Base-by-base conservation (phyloP, 2,888 invertebrate species). In the Odontocolon sp. region DNA sequence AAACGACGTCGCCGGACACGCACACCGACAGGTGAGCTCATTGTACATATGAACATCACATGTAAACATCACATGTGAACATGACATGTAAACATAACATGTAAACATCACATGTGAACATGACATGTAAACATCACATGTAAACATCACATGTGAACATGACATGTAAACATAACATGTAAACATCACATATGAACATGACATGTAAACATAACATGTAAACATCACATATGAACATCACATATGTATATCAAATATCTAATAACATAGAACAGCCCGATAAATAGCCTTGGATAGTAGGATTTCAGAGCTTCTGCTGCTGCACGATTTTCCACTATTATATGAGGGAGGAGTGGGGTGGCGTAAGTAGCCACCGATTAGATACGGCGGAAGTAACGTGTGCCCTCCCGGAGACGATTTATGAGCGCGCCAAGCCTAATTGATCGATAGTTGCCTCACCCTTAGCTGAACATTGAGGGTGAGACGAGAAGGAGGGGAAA, bases 21-120 rank as follows among this genome's bases (percentile, higher is more conserved):
- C 83, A 78, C 80, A 11, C 42, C 21, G 82, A 84, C 72, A 84
- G 82, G 83, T 84, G 23, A 85, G 84, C 74, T 33, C 1, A 26
- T 42, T 42, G 18, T 0, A 6, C 18, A 36, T 5, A 6, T n/a
- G 36, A 8, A 36, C 36, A n/a, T 36, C 2, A 36, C n/a, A 2
- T 2, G 36, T 36, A 9, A 36, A n/a, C n/a, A n/a, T n/a, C n/a
- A n/a, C n/a, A n/a, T n/a, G n/a, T n/a, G n/a, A n/a, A n/a, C n/a
- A n/a, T n/a, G n/a, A n/a, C n/a, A n/a, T n/a, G n/a, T n/a, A n/a
- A n/a, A n/a, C n/a, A n/a, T n/a, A n/a, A n/a, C n/a, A n/a, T n/a
- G n/a, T n/a, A n/a, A n/a, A n/a, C n/a, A n/a, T n/a, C n/a, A n/a
- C n/a, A n/a, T n/a, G n/a, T n/a, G n/a, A n/a, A n/a, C n/a, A n/a